A percentile compares a stretch with the other conserved stretches of the same genome.
These are phyloP conservation scores for Ceyx margarethae DNA, from an alignment of 2,113 vertebrate species.

Conservation along the genomic window DNA sequence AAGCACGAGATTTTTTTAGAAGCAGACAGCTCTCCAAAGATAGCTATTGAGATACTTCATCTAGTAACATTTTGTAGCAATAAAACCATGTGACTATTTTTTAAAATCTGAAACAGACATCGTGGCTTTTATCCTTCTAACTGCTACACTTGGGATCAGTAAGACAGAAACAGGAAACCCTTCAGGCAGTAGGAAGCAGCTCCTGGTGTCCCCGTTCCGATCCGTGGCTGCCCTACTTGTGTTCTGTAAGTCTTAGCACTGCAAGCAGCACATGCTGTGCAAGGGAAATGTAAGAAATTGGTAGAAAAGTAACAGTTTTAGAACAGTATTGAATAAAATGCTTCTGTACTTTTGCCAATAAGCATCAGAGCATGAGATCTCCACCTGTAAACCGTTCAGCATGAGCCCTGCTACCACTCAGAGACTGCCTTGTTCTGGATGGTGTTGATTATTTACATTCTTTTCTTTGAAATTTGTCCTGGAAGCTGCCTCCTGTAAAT, in stretches of 20 bases:
- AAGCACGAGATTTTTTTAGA: neutral
- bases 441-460: constrained; percentile 44
- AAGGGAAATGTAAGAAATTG: rapidly evolving
- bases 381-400: neutral
- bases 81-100: neutral
- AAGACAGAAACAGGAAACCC: neutral
- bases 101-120: neutral
- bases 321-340: neutral
- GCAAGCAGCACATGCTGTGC: neutral
- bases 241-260: neutral
- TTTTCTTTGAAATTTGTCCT: neutral
- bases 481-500: constrained; percentile 20
- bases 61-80: neutral
- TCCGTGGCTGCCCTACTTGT: neutral
- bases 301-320: neutral
- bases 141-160: neutral
- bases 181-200: neutral
- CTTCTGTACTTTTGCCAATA: neutral
- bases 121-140: neutral
- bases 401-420: neutral
- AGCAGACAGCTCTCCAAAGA: neutral
- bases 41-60: neutral
- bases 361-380: neutral
- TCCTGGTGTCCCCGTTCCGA: neutral
- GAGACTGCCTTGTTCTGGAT: neutral